Evolutionary conservation across 2,888 invertebrate species (phyloP).

Genomic region (Chrysolina oricalcia): DNA sequence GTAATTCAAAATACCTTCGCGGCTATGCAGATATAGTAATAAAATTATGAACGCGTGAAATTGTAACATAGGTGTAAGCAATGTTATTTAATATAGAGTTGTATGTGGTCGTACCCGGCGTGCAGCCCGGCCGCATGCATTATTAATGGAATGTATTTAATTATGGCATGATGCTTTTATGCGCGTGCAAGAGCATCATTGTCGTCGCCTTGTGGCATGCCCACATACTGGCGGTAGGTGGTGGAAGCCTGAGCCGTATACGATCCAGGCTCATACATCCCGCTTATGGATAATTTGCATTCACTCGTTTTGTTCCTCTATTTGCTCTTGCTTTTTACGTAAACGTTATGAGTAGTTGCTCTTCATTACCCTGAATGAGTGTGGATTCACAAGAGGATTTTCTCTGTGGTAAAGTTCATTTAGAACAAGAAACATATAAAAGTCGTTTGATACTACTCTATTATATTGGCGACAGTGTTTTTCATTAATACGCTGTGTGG

Average conservation of each 20-base stretch:
- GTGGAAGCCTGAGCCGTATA: neutral
- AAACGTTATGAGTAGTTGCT: neutral
- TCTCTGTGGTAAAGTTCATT: neutral
- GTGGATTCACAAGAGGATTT: neutral
- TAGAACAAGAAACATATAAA: too few relatives aligned
- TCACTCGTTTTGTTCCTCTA: neutral
- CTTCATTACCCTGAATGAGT: neutral
- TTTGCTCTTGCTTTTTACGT: constrained; percentile 7
- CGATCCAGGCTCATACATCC: constrained; percentile 12
- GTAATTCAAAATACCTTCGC: constrained; percentile 60
- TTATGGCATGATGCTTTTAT: constrained; percentile 71
- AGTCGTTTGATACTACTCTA: too few relatives aligned
- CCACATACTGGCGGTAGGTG: constrained; percentile 27
- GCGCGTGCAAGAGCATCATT: constrained; percentile 58
- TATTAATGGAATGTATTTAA: constrained; percentile 72
- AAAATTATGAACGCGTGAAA: constrained; percentile 70
- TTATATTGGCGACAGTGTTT: too few relatives aligned
- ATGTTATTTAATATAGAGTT: constrained; percentile 67
- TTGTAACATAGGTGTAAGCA: constrained; percentile 70
- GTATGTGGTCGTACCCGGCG: constrained; percentile 59
- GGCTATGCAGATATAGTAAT: constrained; percentile 64
- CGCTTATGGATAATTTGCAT: constrained; percentile 13
- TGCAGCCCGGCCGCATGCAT: constrained; percentile 67
- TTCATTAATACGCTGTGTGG: too few relatives aligned
- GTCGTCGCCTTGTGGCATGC: constrained; percentile 44